Evolutionary conservation across 2,888 invertebrate genomes (phyloP), one percentile per base, ranked within the genome.

Genomic region (Amblyteles armatorius): DNA sequence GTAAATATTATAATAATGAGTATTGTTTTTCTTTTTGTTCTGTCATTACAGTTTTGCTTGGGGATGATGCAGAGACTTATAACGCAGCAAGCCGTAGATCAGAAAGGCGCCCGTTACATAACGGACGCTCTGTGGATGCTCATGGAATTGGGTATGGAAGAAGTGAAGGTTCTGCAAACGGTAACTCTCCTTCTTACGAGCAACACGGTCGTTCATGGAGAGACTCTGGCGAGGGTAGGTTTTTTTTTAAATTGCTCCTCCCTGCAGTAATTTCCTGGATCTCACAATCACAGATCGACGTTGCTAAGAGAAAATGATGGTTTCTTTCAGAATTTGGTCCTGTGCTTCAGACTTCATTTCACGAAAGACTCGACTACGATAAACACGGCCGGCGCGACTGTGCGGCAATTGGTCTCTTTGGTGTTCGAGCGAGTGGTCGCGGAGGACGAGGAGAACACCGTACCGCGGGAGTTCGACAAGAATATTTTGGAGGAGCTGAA

Each of bases 361-460:
- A 97, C 98, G 7, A 98, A 98, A 94, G 99, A 99, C 94, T 96
- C 97, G 2, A 98, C 98, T 84, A 99, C 99, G 63, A 97, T 98
- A 72, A 99, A 99, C 94, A 99, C 99, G 13, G 99, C 99, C 7
- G 99, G 99, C 1, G 99, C 99, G 48, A 99, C 99, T 0, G 98
- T 99, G 36, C 95, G 99, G 29, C 99, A 99, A 93, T 95, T 99
- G 40, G 98, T 99, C 29, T 98, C 98, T 29, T 95, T 98, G 79
- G 98, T 98, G 3, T 98, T 98, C 94, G 98, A 98, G 92, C 95
- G 98, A 72, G 98, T 98, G 2, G 95, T 97, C 13, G 95, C 96
- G 0, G 97, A 97, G 93, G 96, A 97, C 89, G 96, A 96, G 88
- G 95, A 95, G 94, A 89, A 86, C 86, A 82, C 89, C n/a, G 90